phyloP scores from a whole-genome alignment of 2,797 vertebrate genomes.

The Manis javanica region DNA sequence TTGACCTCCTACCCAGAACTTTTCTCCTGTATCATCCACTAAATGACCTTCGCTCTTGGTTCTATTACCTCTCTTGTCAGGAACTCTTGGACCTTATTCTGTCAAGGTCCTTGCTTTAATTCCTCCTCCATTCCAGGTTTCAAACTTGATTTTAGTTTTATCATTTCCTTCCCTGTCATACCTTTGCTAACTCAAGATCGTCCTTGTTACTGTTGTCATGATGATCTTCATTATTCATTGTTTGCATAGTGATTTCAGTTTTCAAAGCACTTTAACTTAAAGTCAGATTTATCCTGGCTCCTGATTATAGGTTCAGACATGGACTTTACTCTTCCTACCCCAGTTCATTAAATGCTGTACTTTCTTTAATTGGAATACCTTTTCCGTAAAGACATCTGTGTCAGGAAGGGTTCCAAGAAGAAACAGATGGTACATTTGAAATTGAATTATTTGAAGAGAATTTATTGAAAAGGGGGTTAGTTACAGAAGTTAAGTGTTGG shows the following conservation, averaged over 20 bases:
- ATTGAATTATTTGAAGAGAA: conserved; percentile 45
- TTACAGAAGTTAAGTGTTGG: conserved; percentile 39
- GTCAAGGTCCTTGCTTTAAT: not conserved
- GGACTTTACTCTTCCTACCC: not conserved
- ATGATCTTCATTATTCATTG: not conserved
- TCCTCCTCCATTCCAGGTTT: not conserved
- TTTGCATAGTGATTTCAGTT: not conserved
- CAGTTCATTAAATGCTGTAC: not conserved
- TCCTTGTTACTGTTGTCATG: not conserved
- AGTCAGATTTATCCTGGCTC: not conserved
- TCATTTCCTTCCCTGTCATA: not conserved
- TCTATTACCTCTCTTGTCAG: not conserved
- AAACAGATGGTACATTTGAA: conserved; percentile 69
- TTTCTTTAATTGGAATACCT: conserved; percentile 58
- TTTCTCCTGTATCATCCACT: not conserved
- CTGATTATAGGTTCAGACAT: not conserved
- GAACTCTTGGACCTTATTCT: not conserved
- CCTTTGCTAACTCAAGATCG: not conserved
- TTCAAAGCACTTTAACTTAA: not conserved
- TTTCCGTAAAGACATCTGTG: conserved; percentile 68
- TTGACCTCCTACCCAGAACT: not conserved
- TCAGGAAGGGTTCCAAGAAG: conserved; percentile 59
- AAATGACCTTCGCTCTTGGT: not conserved
- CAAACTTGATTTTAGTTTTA: not conserved
- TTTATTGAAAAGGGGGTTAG: conserved; percentile 68